Evolutionary conservation across 2,113 vertebrate genomes (phyloP), one percentile per base, ranked within the genome.

Genomic region (Marcusenius ussheri): DNA sequence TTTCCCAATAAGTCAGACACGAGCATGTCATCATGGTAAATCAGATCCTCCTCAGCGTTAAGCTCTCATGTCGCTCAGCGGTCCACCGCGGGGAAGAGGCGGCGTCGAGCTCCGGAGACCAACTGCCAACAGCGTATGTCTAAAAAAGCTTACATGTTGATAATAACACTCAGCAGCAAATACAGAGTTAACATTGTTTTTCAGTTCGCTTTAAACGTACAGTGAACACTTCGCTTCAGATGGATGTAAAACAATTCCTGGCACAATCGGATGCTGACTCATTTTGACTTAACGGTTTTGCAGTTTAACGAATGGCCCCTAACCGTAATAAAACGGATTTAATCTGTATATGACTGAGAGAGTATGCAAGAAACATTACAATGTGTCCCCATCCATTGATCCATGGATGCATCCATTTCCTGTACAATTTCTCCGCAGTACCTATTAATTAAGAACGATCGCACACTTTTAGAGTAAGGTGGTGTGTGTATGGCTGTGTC

Each of bases 261-360:
- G 39, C 62, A 88, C 85, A 89, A 89, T 90, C 90, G 88, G 66
- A 88, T 45, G 88, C 62, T 47, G 88, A 66, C 83, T 77, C 9
- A 8, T 35, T 77, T 77, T 77, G 35, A 77, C 10, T 39, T 39
- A 17, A 6, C 27, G 31, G 10, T 39, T 39, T 39, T 77, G 31
- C 13, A 77, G 31, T 77, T 39, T 77, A 39, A 77, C 13, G 31
- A 39, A 77, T 77, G 35, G 3, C 31, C 31, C 15, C 15, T 77
- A 15, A 77, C 11, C 31, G 70, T 17, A 77, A 39, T 77, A 39
- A 77, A 39, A 39, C 66, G 15, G 15, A 77, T 39, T 31, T 77
- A 77, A 39, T 39, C 31, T 31, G 31, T 77, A 17, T 77, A 15
- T 77, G 31, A 74, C 27, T 74, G 66, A 74, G n/a, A 56, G 17